Percentiles rank a stretch among this genome's conserved stretches.
phyloP scores from a whole-genome alignment of 2,888 invertebrate genomes.

The Chrysolina haemoptera region DNA sequence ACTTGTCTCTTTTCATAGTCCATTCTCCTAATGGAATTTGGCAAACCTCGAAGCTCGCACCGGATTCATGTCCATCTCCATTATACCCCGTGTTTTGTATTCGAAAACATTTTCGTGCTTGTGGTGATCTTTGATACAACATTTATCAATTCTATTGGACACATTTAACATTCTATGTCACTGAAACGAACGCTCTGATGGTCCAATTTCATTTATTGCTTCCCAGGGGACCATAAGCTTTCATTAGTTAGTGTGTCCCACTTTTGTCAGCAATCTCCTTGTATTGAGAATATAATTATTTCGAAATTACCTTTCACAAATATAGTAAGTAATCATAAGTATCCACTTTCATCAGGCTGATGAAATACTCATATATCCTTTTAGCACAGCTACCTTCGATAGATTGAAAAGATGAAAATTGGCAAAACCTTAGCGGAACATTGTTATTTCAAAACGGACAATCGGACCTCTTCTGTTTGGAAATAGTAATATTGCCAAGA shows the following conservation, averaged over 20 bases:
- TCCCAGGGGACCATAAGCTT: not conserved
- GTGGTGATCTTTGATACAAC: not conserved
- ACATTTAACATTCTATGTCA: not conserved
- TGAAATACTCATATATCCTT: no score
- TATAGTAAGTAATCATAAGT: no score
- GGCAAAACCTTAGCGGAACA: no score
- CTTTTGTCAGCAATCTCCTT: no score
- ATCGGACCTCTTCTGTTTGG: no score
- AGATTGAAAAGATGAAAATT: no score
- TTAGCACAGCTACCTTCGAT: no score
- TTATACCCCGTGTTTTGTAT: not conserved
- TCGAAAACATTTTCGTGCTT: conserved; percentile 2
- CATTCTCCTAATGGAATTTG: conserved; percentile 6
- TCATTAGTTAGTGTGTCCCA: not conserved
- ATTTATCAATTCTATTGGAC: not conserved
- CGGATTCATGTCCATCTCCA: not conserved
- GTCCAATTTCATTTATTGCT: not conserved
- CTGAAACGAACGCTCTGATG: not conserved
- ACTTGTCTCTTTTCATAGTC: not conserved
- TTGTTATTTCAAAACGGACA: no score
- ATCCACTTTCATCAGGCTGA: no score
- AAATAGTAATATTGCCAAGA: no score
- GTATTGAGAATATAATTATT: no score
- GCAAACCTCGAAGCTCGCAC: conserved; percentile 1
- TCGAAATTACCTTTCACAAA: no score